Evolutionary conservation across 2,888 invertebrate species (phyloP).

Genomic region (Watsonalla cultraria): DNA sequence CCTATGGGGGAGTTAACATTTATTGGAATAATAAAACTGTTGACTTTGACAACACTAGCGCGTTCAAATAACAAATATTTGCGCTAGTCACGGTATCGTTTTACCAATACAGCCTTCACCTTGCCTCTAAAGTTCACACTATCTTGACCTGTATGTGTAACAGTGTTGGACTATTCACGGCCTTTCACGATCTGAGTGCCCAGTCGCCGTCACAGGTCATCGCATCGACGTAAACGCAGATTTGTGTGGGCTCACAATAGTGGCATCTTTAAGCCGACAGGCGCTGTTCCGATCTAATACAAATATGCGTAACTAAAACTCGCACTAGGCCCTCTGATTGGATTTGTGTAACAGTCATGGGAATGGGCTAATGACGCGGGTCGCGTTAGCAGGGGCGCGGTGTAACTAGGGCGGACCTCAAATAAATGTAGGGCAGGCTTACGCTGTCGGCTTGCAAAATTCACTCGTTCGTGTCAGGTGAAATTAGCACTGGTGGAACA

Average conservation of each 20-base stretch:
- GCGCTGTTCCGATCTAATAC: too few relatives aligned
- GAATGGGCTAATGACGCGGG: constrained; percentile 23
- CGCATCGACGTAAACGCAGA: too few relatives aligned
- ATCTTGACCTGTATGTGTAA: background rate
- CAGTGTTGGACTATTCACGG: background rate
- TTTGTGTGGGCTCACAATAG: too few relatives aligned
- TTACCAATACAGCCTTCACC: constrained; percentile 17
- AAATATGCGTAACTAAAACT: too few relatives aligned
- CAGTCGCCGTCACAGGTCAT: too few relatives aligned
- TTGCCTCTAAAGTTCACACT: constrained; percentile 8
- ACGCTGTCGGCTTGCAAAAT: background rate
- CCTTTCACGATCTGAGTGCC: constrained; percentile 13
- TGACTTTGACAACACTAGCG: constrained; percentile 39
- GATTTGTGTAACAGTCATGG: constrained; percentile 30
- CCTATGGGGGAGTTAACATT: constrained; percentile 44
- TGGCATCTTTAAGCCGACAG: too few relatives aligned
- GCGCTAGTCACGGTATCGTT: constrained; percentile 12
- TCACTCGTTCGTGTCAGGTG: background rate
- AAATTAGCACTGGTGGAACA: background rate
- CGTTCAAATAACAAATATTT: constrained; percentile 26
- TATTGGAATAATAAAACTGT: constrained; percentile 56
- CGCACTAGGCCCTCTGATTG: too few relatives aligned
- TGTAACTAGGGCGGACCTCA: constrained; percentile 7
- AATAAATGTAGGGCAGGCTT: constrained; percentile 7
- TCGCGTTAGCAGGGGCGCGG: constrained; percentile 19